Evolutionary conservation across 2,113 vertebrate genomes (phyloP).

Genomic region (Pteronura brasiliensis): DNA sequence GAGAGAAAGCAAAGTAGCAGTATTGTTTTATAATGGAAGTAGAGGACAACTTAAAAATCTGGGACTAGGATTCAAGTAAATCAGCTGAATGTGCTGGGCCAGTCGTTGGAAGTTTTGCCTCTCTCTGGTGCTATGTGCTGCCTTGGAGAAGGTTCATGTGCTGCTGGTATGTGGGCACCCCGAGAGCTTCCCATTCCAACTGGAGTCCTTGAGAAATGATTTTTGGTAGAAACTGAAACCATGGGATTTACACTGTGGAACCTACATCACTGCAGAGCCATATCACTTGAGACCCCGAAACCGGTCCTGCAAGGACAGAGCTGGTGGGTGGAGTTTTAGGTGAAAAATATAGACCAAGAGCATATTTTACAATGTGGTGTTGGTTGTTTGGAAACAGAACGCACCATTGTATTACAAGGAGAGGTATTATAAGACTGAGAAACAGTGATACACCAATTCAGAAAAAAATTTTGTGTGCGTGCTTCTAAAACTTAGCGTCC

Average conservation of each 20-base stretch:
- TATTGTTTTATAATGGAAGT: background rate
- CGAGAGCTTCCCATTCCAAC: background rate
- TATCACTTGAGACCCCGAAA: background rate
- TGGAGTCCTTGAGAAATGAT: background rate
- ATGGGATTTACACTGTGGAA: background rate
- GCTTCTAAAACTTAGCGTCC: conserved; percentile 38
- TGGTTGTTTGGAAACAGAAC: conserved; percentile 21
- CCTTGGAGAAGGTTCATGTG: rapidly evolving
- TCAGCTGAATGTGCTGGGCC: background rate
- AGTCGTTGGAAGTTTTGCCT: background rate
- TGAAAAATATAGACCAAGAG: background rate
- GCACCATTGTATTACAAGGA: background rate
- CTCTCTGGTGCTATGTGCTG: background rate
- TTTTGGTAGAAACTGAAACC: background rate
- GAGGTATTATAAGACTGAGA: background rate
- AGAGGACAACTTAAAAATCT: background rate
- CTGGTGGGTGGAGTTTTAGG: background rate
- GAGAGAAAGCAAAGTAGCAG: background rate
- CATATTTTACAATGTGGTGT: background rate
- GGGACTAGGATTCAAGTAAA: background rate
- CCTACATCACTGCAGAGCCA: background rate
- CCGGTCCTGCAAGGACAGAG: background rate
- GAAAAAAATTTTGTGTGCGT: conserved; percentile 34
- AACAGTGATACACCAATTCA: conserved; percentile 33
- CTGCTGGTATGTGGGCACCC: background rate